A percentile compares a stretch with the other conserved stretches of the same genome.
phyloP scores from a whole-genome alignment of 30 jellyfish, hydroid and myxozoan species.

The Cassiopea andromeda region DNA sequence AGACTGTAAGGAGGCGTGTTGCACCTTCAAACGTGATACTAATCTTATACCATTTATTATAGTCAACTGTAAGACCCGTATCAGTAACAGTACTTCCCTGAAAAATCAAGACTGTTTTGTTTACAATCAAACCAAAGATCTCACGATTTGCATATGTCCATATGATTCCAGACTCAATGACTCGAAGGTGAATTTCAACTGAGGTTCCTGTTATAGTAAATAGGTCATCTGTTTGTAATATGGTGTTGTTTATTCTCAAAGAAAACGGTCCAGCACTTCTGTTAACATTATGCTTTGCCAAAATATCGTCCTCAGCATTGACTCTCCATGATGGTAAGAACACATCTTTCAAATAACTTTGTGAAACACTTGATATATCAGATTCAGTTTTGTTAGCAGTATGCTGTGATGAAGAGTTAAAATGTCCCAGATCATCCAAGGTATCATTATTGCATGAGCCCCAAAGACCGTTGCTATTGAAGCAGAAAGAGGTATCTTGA shows the following conservation, averaged over 20 bases:
- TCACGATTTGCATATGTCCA: slow-evolving; percentile 39
- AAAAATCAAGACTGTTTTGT: slow-evolving; percentile 28
- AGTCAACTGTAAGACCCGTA: slow-evolving; percentile 31
- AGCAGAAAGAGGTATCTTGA: slow-evolving; percentile 3
- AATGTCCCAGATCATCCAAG: slow-evolving; percentile 32
- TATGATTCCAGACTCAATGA: slow-evolving; percentile 36
- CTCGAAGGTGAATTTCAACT: slow-evolving; percentile 21
- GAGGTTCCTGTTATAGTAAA: slow-evolving; percentile 26
- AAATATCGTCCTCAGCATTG: neutral
- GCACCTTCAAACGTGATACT: slow-evolving; percentile 34
- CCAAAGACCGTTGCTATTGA: slow-evolving; percentile 50
- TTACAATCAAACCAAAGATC: slow-evolving; percentile 25
- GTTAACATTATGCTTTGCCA: slow-evolving; percentile 5
- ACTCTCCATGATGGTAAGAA: slow-evolving; percentile 44
- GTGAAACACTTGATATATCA: slow-evolving; percentile 27
- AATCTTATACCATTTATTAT: slow-evolving; percentile 40
- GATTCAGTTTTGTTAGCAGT: slow-evolving; percentile 1
- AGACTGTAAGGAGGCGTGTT: slow-evolving; percentile 6
- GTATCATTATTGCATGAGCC: slow-evolving; percentile 52
- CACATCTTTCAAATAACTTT: neutral
- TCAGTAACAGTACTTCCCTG: slow-evolving; percentile 30
- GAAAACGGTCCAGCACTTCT: slow-evolving; percentile 21
- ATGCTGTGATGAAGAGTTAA: slow-evolving; percentile 6
- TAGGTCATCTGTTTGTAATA: slow-evolving; percentile 24
- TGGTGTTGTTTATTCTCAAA: slow-evolving; percentile 38